Evolutionary conservation across 2,797 vertebrate species (phyloP).

Genomic region (Gobionotothen gibberifrons): DNA sequence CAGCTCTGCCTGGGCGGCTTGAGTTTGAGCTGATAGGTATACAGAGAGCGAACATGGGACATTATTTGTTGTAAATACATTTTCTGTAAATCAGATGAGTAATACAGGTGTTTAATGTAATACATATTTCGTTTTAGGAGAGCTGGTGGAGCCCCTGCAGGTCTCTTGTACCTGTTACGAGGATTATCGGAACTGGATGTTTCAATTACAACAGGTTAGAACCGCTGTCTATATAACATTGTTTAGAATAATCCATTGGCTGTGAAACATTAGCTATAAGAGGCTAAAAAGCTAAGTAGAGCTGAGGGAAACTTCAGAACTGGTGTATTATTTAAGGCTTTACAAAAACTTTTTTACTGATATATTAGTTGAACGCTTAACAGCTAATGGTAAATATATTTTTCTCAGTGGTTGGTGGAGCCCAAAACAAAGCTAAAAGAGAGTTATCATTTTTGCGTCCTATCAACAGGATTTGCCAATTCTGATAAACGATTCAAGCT

Average conservation of each 20-base stretch:
- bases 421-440: neutral
- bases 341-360: neutral
- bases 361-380: neutral
- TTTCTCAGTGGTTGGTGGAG: neutral
- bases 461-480: neutral
- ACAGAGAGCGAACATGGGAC: neutral
- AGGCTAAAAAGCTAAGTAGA: neutral
- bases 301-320: neutral
- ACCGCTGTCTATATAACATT: neutral
- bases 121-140: conserved; percentile 74
- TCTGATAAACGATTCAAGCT: neutral
- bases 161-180: conserved; percentile 82
- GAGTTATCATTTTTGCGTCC: neutral
- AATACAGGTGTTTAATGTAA: conserved; percentile 5
- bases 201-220: conserved; percentile 86
- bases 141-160: conserved; percentile 85
- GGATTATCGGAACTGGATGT: conserved; percentile 88
- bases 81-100: neutral
- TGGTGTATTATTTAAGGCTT: neutral
- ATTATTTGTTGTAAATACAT: neutral
- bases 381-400: neutral
- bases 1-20: conserved; percentile 75
- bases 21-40: conserved; percentile 87
- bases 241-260: neutral
- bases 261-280: neutral